These are phyloP conservation scores for Ia io DNA, from an alignment of 2,113 vertebrate genomes.

Conservation along the genomic window DNA sequence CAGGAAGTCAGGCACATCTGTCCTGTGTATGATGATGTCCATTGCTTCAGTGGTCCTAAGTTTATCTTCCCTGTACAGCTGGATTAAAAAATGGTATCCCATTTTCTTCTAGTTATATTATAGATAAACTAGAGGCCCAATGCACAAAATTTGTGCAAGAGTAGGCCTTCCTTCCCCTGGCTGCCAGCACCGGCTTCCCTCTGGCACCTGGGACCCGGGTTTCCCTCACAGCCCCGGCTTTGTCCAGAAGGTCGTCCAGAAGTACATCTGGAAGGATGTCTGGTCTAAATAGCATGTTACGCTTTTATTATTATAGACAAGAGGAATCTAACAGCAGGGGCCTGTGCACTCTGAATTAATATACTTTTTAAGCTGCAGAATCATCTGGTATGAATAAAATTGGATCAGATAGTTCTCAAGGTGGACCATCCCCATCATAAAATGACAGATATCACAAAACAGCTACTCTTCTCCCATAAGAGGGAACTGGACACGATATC, in stretches of 20 bases:
- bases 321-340: neutral
- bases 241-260: too few species aligned
- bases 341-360: neutral
- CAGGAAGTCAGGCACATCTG: slow-evolving; percentile 22
- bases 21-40: neutral
- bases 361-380: slow-evolving; percentile 10
- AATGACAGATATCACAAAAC: neutral
- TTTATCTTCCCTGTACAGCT: slow-evolving; percentile 58
- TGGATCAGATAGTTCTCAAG: neutral
- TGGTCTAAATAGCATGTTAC: too few species aligned
- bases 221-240: too few species aligned
- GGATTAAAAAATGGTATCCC: slow-evolving; percentile 37
- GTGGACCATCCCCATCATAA: neutral
- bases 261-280: too few species aligned
- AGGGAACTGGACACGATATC: neutral
- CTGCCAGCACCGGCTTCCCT: too few species aligned
- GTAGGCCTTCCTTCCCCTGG: too few species aligned
- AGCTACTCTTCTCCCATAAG: neutral
- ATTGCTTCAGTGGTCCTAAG: neutral
- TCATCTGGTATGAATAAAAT: neutral
- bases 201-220: too few species aligned
- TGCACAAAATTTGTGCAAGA: too few species aligned
- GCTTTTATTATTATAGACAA: neutral
- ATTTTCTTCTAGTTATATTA: slow-evolving; percentile 35
- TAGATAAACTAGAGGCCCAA: too few species aligned